Conservation (phyloP, 35 echinoderm and acorn worm genomes). For the Stichopus chloronotus region DNA sequence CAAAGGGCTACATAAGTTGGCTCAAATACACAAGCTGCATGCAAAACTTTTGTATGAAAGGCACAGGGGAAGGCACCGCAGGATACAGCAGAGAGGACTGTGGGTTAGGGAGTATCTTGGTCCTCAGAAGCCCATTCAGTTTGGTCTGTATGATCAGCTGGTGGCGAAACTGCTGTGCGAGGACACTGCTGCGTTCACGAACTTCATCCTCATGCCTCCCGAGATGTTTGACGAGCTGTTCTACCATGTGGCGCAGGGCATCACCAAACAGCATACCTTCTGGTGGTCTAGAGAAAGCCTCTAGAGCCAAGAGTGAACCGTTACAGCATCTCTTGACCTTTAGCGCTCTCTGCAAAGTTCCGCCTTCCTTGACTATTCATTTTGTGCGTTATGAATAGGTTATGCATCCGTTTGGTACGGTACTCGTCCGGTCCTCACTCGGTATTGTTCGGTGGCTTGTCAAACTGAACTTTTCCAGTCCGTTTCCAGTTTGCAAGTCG, state of each 20-base stretch:
- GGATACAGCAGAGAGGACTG: background rate
- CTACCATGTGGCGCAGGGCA: no score
- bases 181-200: background rate
- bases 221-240: slow-evolving; percentile 19
- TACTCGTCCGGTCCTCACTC: background rate
- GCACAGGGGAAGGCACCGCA: background rate
- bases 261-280: no score
- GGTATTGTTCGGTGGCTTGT: slow-evolving; percentile 1
- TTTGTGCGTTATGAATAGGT: slow-evolving; percentile 5
- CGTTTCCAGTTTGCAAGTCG: background rate
- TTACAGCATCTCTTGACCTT: background rate
- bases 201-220: slow-evolving; percentile 22
- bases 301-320: no score
- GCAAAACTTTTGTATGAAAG: slow-evolving; percentile 31
- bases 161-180: background rate
- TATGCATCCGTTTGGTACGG: background rate
- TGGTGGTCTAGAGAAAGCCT: no score
- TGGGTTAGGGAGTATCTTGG: background rate
- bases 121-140: background rate
- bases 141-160: slow-evolving; percentile 30
- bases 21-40: background rate
- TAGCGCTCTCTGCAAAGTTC: background rate
- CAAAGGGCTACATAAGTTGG: background rate
- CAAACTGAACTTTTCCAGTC: background rate
- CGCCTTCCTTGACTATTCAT: background rate